A percentile compares a stretch with the other conserved stretches of the same genome.
These are phyloP conservation scores for Xenopus petersii DNA, from an alignment of 2,797 vertebrate genomes.

Conservation along the genomic window DNA sequence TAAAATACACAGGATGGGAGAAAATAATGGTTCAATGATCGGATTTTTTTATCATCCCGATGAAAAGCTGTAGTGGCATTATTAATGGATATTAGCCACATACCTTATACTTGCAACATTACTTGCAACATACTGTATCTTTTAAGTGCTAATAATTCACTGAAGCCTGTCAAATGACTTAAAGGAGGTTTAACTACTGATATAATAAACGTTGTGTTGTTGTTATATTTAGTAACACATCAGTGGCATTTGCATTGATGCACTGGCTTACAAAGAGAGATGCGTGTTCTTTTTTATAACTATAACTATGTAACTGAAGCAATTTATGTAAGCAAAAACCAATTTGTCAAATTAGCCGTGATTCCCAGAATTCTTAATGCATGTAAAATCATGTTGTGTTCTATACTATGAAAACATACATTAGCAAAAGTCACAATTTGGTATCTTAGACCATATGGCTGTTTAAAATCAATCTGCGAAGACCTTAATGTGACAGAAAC, in stretches of 20 bases:
- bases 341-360: constrained; percentile 43
- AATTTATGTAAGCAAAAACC: constrained; percentile 36
- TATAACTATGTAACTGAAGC: constrained; percentile 33
- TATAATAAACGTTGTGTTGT: background rate
- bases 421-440: constrained; percentile 42
- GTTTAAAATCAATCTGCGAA: constrained; percentile 47
- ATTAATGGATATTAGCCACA: constrained; percentile 23
- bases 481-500: constrained; percentile 47
- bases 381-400: constrained; percentile 48
- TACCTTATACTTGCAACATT: no score
- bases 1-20: constrained; percentile 22
- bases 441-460: constrained; percentile 38
- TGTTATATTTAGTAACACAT: background rate
- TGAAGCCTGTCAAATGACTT: background rate
- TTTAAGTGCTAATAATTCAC: constrained; percentile 20
- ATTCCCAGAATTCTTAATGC: constrained; percentile 45
- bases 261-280: constrained; percentile 16
- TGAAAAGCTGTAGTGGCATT: constrained; percentile 12
- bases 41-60: constrained; percentile 12
- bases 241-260: constrained; percentile 8
- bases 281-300: constrained; percentile 13
- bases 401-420: constrained; percentile 45
- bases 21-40: constrained; percentile 25
- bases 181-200: constrained; percentile 8
- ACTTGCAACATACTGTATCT: background rate